Evolutionary conservation across 2,888 invertebrate species (phyloP).

Genomic region (Watsonalla cultraria): DNA sequence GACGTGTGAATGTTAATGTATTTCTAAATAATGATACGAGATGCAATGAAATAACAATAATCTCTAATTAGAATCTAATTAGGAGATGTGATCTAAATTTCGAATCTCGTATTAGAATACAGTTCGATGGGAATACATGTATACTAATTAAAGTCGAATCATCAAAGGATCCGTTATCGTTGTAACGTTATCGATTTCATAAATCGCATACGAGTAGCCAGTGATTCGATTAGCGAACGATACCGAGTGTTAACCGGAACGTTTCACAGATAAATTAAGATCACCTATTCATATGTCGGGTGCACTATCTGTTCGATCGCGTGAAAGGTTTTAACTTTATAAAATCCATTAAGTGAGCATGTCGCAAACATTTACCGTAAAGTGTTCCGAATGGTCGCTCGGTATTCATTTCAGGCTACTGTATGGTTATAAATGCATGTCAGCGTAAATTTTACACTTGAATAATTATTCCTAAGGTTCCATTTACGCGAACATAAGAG

Average conservation of each 20-base stretch:
- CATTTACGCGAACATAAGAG: conserved; percentile 45
- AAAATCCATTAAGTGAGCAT: conserved; percentile 62
- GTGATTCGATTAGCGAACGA: conserved; percentile 65
- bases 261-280: conserved; percentile 71
- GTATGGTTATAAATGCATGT: conserved; percentile 51
- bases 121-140: conserved; percentile 27
- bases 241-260: conserved; percentile 62
- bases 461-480: conserved; percentile 53
- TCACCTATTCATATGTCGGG: conserved; percentile 72
- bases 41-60: conserved; percentile 13
- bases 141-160: conserved; percentile 40
- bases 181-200: conserved; percentile 48
- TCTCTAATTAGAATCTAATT: conserved; percentile 27
- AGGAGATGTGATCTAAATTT: conserved; percentile 24
- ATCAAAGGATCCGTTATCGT: conserved; percentile 50
- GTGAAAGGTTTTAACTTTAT: conserved; percentile 59
- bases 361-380: conserved; percentile 57
- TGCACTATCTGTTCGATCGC: conserved; percentile 60
- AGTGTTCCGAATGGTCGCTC: conserved; percentile 46
- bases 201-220: conserved; percentile 58
- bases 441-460: conserved; percentile 64
- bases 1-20: neutral
- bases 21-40: conserved; percentile 4
- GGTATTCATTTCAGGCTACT: conserved; percentile 24
- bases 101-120: conserved; percentile 18